Percentiles rank a stretch among this genome's conserved stretches.
Conservation (phyloP, 2,888 invertebrate species). For the Hirtodrosophila trivittata region DNA sequence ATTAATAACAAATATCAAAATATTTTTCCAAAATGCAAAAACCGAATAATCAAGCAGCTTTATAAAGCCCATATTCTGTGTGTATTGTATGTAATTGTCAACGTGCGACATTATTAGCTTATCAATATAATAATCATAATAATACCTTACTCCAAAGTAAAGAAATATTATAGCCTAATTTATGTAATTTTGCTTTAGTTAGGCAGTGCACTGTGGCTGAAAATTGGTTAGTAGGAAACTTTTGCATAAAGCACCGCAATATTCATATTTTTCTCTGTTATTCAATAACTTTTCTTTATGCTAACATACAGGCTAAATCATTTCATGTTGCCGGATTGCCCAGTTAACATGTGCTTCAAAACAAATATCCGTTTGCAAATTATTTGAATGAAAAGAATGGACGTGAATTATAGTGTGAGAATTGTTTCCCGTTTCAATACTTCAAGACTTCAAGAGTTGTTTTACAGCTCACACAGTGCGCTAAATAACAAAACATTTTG, state of each 20-base stretch:
- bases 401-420: too few species aligned
- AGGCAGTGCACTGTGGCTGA: slow-evolving; percentile 35
- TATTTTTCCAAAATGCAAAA: background rate
- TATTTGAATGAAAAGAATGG: background rate
- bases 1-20: background rate
- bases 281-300: too few species aligned
- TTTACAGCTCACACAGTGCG: slow-evolving; percentile 36
- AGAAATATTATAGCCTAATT: slow-evolving; percentile 2
- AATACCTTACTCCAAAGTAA: slow-evolving; percentile 1
- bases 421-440: background rate
- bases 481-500: slow-evolving; percentile 10
- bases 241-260: too few species aligned
- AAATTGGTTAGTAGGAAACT: background rate
- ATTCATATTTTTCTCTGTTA: too few species aligned
- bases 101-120: slow-evolving; percentile 15
- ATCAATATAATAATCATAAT: slow-evolving; percentile 14
- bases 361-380: background rate
- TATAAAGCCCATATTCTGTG: slow-evolving; percentile 14
- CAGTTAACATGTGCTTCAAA: too few species aligned
- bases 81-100: slow-evolving; percentile 28
- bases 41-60: slow-evolving; percentile 4
- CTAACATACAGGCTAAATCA: too few species aligned
- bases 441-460: slow-evolving; percentile 1
- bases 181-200: slow-evolving; percentile 38
- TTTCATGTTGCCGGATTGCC: too few species aligned